These are phyloP conservation scores for Smittia sp. DNA, from an alignment of 2,888 invertebrate species.

Conservation along the genomic window DNA sequence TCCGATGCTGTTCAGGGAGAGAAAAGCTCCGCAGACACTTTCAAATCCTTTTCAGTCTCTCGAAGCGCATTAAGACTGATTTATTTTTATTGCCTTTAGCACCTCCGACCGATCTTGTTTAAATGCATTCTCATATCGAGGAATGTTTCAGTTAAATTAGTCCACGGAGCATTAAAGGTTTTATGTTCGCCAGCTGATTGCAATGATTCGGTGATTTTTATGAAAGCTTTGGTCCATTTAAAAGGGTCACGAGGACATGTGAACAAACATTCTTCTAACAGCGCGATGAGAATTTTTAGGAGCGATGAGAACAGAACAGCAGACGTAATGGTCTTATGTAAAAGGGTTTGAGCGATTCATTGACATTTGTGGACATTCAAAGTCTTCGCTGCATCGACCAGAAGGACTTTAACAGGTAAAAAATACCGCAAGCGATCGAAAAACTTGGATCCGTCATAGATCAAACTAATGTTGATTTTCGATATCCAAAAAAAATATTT, in stretches of 20 bases:
- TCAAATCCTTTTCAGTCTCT: background rate
- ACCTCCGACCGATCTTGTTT: constrained; percentile 31
- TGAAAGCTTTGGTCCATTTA: constrained; percentile 2
- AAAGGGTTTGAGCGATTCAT: too few relatives aligned
- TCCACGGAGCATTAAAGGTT: constrained; percentile 1
- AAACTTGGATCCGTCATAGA: background rate
- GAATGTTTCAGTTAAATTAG: constrained; percentile 18
- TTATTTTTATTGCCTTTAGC: constrained; percentile 39
- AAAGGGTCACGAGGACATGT: constrained; percentile 16
- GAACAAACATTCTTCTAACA: background rate
- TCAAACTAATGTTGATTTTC: background rate
- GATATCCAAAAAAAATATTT: background rate
- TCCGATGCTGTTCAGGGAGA: background rate
- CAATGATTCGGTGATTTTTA: constrained; percentile 6
- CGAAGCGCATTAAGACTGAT: constrained; percentile 25
- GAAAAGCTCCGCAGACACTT: background rate
- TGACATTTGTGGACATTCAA: background rate
- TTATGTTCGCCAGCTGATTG: background rate
- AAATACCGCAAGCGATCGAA: background rate
- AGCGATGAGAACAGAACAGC: background rate
- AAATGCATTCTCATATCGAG: background rate
- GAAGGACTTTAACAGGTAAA: background rate
- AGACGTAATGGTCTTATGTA: too few relatives aligned
- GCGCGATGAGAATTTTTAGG: background rate
- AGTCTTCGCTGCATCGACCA: too few relatives aligned